These are phyloP conservation scores for Myotis daubentonii DNA, from an alignment of 2,797 vertebrate genomes.

Conservation along the genomic window DNA sequence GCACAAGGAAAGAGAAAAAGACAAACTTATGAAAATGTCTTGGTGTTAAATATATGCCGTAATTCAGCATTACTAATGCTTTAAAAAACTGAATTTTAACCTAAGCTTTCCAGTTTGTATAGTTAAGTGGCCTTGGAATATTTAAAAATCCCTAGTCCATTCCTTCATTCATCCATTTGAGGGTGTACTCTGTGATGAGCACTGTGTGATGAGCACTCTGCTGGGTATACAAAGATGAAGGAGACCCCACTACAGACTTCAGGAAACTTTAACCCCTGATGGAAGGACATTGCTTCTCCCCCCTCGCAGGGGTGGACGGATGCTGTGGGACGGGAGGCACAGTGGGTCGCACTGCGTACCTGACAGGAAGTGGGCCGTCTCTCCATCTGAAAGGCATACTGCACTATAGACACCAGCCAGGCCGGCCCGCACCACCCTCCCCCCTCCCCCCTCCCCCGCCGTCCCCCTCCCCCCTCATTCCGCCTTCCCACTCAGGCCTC, in stretches of 20 bases:
- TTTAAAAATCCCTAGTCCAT: background rate
- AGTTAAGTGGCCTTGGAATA: background rate
- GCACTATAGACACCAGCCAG: no score
- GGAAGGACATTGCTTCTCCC: background rate
- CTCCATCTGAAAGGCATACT: background rate
- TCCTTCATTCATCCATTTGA: background rate
- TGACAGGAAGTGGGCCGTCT: background rate
- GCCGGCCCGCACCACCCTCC: no score
- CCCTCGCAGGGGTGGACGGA: background rate
- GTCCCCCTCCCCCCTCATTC: no score
- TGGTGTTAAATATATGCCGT: conserved; percentile 1
- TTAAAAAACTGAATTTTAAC: conserved; percentile 8
- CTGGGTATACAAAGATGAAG: background rate
- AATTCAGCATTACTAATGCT: conserved; percentile 5
- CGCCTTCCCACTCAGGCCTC: background rate
- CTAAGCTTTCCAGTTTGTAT: background rate
- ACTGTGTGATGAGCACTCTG: background rate
- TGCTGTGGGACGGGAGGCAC: background rate
- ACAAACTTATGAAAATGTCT: background rate
- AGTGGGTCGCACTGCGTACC: background rate
- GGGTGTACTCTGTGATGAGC: background rate
- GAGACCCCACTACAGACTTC: background rate
- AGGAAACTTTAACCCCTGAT: background rate
- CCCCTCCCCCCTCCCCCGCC: no score
- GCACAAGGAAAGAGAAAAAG: background rate